Base-by-base conservation (phyloP, 2,113 vertebrate genomes). In the Sigmodon hispidus region DNA sequence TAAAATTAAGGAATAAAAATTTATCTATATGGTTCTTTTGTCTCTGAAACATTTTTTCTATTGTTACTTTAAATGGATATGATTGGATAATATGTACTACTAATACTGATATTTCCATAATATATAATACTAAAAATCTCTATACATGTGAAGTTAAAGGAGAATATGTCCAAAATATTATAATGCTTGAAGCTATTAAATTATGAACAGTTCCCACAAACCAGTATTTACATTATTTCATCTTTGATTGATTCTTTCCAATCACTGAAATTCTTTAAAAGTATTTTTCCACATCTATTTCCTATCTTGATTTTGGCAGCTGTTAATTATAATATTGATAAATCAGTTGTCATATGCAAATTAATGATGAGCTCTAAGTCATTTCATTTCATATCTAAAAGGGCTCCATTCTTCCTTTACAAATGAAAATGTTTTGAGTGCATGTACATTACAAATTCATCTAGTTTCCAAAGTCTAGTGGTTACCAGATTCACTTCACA, bases 371-470 rank as follows among this genome's bases (percentile, higher is more conserved):
- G 5, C 61, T 94, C 84, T 81, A 92, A 90, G 72, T 89, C 10
- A 75, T 79, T 92, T 69, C 55, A 70, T 43, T 43, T 94, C 52
- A 84, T 79, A 96, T 63, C 31, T 87, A n/a, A 87, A 76, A 84
- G 16, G 34, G 45, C 59, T 93, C n/a, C 61, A 87, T 90, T 87
- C n/a, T 84, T 83, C 24, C 75, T 45, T 92, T 76, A 87, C 7
- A 87, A 43, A 95, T 73, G 55, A 89, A 90, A 94, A 73, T 80
- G 87, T 94, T 96, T 86, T 80, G 21, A 91, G 57, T 92, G 24
- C 72, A 40, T 80, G 12, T 85, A 73, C 29, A 63, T 83, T 90
- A 83, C 15, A 90, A 70, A 40, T 72, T 21, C 29, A 45, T 65
- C 43, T 17, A 85, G 29, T 85, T 65, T 85, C 59, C 43, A 7